Base-by-base conservation (phyloP, 2,113 vertebrate species). In the Mesembrinibis cayennensis region DNA sequence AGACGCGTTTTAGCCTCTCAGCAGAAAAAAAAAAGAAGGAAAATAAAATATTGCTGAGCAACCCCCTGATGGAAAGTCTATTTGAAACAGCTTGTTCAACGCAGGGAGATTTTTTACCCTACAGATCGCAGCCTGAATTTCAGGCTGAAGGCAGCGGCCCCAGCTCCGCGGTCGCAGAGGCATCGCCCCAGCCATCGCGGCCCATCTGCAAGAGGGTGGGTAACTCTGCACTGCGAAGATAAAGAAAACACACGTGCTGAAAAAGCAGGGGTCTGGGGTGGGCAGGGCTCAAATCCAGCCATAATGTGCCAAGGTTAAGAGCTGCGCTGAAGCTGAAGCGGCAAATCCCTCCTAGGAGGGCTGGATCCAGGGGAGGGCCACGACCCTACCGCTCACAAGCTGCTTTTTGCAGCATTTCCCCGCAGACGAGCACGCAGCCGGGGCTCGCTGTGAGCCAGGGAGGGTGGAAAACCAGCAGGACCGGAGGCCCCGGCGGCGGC, bases 11-110 rank as follows among this genome's bases (percentile, higher is more conserved):
- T 29, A 95, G 94, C 91, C 61, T 87, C 36, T 70, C 73, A 34
- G 83, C 56, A 44, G 52, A 25, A 19, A 40, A 27, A 38, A 49
- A 25, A 36, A 45, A 2, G 29, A 19, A 10, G 7, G 6, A 32
- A 69, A 76, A 49, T 4, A 81, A 95, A 89, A 93, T 76, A 81
- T 71, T 79, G 81, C 93, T 89, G 89, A 97, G 94, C 89, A 93
- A 87, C 65, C 25, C 47, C 65, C 72, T 36, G 89, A 53, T 34
- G 94, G 91, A 79, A 91, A 52, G 40, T 20, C 56, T n/a, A 4
- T 19, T 59, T 67, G 63, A 71, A 96, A 71, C 45, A 91, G 91
- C 67, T 80, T 29, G 49, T 21, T 90, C 22, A 32, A 5, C 1
- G 73, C 87, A 36, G 88, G 76, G 55, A 61, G 77, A 4, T 52